Evolutionary conservation across 2,888 invertebrate species (phyloP).

Genomic region (Rhyacophila evoluta): DNA sequence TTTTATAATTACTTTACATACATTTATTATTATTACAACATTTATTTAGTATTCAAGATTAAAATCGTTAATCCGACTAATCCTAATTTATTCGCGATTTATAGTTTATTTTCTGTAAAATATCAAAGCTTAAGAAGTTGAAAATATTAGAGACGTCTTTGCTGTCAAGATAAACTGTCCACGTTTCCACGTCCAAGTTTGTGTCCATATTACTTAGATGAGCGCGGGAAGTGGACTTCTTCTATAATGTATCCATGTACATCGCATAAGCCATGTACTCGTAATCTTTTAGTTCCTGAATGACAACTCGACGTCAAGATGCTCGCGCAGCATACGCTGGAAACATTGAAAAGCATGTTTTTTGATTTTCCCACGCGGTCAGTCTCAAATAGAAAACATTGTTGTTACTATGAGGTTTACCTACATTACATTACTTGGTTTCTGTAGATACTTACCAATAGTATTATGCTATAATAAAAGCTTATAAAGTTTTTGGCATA

Average conservation of each 20-base stretch:
- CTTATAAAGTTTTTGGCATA: no score
- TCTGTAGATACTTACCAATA: background rate
- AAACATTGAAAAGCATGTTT: constrained; percentile 19
- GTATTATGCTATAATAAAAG: no score
- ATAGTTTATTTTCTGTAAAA: no score
- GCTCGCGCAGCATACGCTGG: background rate
- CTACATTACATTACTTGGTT: background rate
- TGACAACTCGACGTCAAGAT: background rate
- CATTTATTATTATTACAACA: no score
- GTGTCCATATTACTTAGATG: background rate
- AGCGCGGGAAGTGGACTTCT: background rate
- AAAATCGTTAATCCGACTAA: no score
- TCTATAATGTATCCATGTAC: background rate
- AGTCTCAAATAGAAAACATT: background rate
- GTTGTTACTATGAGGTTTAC: background rate
- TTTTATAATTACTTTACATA: no score
- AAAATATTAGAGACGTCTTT: background rate
- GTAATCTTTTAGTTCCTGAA: constrained; percentile 14
- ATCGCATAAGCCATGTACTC: background rate
- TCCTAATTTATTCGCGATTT: no score
- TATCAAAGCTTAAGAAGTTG: background rate
- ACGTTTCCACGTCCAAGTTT: no score
- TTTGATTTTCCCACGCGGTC: background rate
- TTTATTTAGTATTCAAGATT: no score
- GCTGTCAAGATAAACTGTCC: background rate